Percentiles rank a stretch among this genome's conserved stretches.
Conservation (phyloP, 2,113 vertebrate genomes). For the Mixornis gularis region DNA sequence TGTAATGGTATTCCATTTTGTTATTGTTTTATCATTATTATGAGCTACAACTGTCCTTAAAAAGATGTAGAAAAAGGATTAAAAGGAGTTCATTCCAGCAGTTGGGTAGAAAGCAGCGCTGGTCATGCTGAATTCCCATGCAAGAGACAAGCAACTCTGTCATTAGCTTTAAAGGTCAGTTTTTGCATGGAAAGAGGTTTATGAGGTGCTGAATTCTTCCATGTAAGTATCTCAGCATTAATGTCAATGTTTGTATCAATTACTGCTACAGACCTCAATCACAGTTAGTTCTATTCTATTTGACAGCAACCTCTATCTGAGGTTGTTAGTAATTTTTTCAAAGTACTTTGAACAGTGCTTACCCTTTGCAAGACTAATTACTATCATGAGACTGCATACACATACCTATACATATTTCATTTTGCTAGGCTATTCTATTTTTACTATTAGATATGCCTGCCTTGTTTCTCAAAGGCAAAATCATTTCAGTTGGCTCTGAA, state of each 20-base stretch:
- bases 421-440: background rate
- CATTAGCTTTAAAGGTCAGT: conserved; percentile 42
- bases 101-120: background rate
- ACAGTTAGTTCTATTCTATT: conserved; percentile 6
- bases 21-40: background rate
- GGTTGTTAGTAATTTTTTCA: background rate
- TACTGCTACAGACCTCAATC: conserved; percentile 4
- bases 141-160: background rate
- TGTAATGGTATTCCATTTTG: background rate
- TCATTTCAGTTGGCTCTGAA: background rate
- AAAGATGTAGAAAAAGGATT: background rate
- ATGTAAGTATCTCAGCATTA: conserved; percentile 28
- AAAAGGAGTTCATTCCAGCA: background rate
- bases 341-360: conserved; percentile 40
- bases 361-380: conserved; percentile 33
- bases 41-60: background rate
- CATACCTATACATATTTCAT: background rate
- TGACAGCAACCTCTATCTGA: conserved; percentile 20
- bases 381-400: background rate
- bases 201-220: conserved; percentile 24
- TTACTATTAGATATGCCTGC: background rate
- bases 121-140: background rate
- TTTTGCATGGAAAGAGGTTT: conserved; percentile 50
- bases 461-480: conserved; percentile 26
- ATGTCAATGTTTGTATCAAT: conserved; percentile 47